phyloP scores from a whole-genome alignment of 2,797 vertebrate genomes.

The Pangasius macronema region DNA sequence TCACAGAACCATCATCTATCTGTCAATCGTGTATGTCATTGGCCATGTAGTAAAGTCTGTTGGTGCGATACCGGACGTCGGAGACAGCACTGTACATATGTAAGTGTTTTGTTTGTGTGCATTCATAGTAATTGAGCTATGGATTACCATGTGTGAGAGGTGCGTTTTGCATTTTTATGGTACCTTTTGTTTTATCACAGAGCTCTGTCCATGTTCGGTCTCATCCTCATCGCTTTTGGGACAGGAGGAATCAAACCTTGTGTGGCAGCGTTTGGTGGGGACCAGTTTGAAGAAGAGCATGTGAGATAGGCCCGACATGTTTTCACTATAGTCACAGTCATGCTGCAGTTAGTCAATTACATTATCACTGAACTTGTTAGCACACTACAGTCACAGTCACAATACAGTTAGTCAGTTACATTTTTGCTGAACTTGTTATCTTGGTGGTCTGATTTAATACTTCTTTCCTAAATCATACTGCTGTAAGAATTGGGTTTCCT shows the following conservation, averaged over 20 bases:
- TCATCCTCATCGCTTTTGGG: slow-evolving; percentile 91
- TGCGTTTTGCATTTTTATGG: neutral
- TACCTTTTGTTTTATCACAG: slow-evolving; percentile 66
- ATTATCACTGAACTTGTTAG: neutral
- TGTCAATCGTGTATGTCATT: slow-evolving; percentile 91
- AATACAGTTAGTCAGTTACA: neutral
- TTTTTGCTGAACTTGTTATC: neutral
- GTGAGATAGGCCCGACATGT: slow-evolving; percentile 74
- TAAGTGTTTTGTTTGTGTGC: slow-evolving; percentile 71
- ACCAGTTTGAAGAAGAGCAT: slow-evolving; percentile 92
- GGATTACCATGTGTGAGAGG: neutral
- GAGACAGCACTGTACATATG: slow-evolving; percentile 81
- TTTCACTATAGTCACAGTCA: neutral
- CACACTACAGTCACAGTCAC: neutral
- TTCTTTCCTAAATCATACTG: neutral
- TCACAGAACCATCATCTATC: slow-evolving; percentile 93
- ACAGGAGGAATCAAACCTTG: slow-evolving; percentile 98
- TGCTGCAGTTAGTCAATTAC: neutral
- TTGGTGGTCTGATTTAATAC: neutral
- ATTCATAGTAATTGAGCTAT: slow-evolving; percentile 21
- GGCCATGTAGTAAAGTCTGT: slow-evolving; percentile 94
- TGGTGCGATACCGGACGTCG: slow-evolving; percentile 87
- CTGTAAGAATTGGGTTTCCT: neutral
- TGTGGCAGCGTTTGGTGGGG: slow-evolving; percentile 94
- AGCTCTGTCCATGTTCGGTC: slow-evolving; percentile 83